Evolutionary conservation across 2,888 invertebrate genomes (phyloP).

Genomic region (Napeogenes sylphis): DNA sequence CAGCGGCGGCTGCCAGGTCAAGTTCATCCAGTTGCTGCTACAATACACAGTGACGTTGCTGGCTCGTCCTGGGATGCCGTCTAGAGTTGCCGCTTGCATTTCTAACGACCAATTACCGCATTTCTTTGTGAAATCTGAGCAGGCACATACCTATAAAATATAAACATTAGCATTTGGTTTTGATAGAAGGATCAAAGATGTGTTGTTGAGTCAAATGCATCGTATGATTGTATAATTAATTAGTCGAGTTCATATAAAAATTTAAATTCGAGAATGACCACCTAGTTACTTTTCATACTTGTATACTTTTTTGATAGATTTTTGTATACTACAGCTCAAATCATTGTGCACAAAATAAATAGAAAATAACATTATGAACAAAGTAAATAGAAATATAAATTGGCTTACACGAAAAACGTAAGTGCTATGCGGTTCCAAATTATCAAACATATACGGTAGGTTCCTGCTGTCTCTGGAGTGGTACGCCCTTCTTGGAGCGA

Average conservation of each 20-base stretch:
- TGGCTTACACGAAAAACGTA: constrained; percentile 84
- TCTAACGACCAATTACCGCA: constrained; percentile 88
- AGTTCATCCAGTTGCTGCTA: constrained; percentile 72
- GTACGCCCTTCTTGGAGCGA: constrained; percentile 76
- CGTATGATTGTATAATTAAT: too few species aligned
- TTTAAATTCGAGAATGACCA: too few species aligned
- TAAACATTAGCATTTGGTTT: background rate
- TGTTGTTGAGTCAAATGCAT: too few species aligned
- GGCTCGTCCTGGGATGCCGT: constrained; percentile 87
- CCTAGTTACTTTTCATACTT: too few species aligned
- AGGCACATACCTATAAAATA: constrained; percentile 80
- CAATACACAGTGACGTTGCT: constrained; percentile 83
- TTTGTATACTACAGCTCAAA: too few species aligned
- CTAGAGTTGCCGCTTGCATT: constrained; percentile 89
- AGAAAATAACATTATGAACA: too few species aligned
- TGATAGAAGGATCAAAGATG: too few species aligned
- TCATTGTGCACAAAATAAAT: too few species aligned
- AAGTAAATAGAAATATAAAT: too few species aligned
- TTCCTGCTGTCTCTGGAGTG: constrained; percentile 81
- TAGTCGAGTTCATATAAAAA: too few species aligned
- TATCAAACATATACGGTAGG: constrained; percentile 86
- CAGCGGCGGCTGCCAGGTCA: constrained; percentile 85
- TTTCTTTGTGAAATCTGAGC: constrained; percentile 84
- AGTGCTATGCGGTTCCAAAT: constrained; percentile 86
- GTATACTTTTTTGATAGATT: too few species aligned